phyloP scores from a whole-genome alignment of 2,888 invertebrate genomes.

The Seira musarum region DNA sequence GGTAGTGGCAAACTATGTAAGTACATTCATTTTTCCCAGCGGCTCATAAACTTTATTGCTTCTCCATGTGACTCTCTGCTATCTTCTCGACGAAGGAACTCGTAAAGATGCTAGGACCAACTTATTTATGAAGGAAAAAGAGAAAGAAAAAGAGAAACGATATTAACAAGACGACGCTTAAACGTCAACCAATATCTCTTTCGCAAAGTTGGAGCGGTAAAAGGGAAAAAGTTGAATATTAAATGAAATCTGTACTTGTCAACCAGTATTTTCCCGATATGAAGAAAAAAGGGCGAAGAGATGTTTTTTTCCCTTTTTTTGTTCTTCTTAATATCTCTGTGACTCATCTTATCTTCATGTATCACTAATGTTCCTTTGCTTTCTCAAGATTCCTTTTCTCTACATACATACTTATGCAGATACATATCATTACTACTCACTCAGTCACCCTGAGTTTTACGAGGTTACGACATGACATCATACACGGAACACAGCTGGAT shows the following conservation, averaged over 20 bases:
- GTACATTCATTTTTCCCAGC: neutral
- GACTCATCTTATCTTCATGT: neutral
- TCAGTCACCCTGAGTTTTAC: slow-evolving; percentile 18
- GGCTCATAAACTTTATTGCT: slow-evolving; percentile 7
- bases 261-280: neutral
- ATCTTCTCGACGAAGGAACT: neutral
- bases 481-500: slow-evolving; percentile 43
- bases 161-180: slow-evolving; percentile 3
- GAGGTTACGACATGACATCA: slow-evolving; percentile 37
- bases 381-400: neutral
- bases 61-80: neutral
- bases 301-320: neutral
- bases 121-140: slow-evolving; percentile 1
- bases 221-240: slow-evolving; percentile 24
- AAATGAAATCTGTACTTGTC: slow-evolving; percentile 20
- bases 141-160: neutral
- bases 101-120: slow-evolving; percentile 1
- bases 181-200: slow-evolving; percentile 4
- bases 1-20: neutral
- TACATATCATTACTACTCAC: neutral
- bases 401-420: neutral
- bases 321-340: neutral
- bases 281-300: neutral
- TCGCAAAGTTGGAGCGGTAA: neutral
- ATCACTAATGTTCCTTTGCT: too few species aligned